phyloP scores from a whole-genome alignment of 2,797 vertebrate species.

The Enteromius anoplus region DNA sequence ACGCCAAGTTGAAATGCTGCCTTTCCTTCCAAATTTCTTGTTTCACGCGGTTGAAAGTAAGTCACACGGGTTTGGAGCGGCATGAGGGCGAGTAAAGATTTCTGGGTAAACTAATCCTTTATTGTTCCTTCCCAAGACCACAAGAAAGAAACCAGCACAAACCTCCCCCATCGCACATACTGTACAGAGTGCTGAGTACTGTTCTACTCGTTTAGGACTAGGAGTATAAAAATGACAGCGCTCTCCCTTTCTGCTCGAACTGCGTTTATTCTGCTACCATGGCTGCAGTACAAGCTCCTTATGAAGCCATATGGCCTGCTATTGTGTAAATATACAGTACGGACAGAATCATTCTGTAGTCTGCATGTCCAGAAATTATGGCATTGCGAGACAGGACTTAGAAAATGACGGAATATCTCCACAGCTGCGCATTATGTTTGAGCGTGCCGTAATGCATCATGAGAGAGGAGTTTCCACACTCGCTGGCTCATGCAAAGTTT shows the following conservation, averaged over 20 bases:
- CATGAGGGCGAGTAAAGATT: conserved; percentile 6
- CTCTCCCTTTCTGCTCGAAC: background rate
- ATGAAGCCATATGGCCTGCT: background rate
- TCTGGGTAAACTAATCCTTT: conserved; percentile 13
- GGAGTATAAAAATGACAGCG: background rate
- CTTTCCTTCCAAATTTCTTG: background rate
- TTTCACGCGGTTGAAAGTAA: background rate
- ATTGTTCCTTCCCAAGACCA: conserved; percentile 17
- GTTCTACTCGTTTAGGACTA: background rate
- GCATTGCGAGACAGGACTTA: conserved; percentile 37
- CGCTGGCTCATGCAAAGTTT: conserved; percentile 79
- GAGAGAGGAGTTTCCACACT: conserved; percentile 87
- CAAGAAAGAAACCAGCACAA: conserved; percentile 22
- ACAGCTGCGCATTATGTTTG: conserved; percentile 74
- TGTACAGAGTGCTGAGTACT: background rate
- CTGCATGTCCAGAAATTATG: conserved; percentile 17
- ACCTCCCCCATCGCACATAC: background rate
- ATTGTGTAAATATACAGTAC: conserved; percentile 33
- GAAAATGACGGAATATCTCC: conserved; percentile 61
- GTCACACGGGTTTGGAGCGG: background rate
- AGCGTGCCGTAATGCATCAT: conserved; percentile 78
- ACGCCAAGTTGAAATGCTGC: background rate
- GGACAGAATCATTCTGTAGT: conserved; percentile 3
- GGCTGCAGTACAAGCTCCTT: conserved; percentile 35
- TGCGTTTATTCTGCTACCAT: conserved; percentile 41